Evolutionary conservation across 2,888 invertebrate species (phyloP), one percentile per base, ranked within the genome.

Genomic region (Ligdia adustata): DNA sequence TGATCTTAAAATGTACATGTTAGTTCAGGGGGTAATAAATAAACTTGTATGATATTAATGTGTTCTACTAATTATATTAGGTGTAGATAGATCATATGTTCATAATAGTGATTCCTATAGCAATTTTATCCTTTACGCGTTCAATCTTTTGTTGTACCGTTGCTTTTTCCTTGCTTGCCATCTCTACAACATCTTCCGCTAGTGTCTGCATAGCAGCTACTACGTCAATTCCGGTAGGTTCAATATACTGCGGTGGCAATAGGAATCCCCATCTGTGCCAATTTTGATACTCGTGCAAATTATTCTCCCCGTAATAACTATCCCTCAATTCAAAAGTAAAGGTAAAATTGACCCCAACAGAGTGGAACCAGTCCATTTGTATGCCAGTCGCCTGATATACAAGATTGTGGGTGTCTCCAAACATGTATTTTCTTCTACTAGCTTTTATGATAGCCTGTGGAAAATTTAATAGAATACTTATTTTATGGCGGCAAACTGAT

Each of bases 301-400:
- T n/a, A n/a, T n/a, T n/a, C n/a, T n/a, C n/a, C n/a, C n/a, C n/a
- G n/a, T n/a, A n/a, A n/a, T n/a, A n/a, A n/a, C n/a, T n/a, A n/a
- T n/a, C 69, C 1, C 66, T 55, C 1, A 62, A 54, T 41, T 75
- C 71, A 3, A 77, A 60, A n/a, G 52, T 66, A 29, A 59, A 74
- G 3, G 64, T 38, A 12, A 64, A 58, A 1, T 45, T 26, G 1
- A 72, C 40, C 0, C 76, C 75, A 2, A 44, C 14, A 0, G 62
- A 26, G 42, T 74, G 72, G 1, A 52, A 43, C 73, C 72, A 77
- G 47, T 79, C 77, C n/a, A 72, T 20, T 1, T 60, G 39, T 0
- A 67, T 35, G 0, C 75, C 77, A 0, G 64, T 46, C 0, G 67
- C 63, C 2, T 73, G 70, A 43, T 75, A 69, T 5, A 72, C 37